These are phyloP conservation scores for Nothoprocta pentlandii DNA, from an alignment of 2,113 vertebrate species.

Conservation along the genomic window DNA sequence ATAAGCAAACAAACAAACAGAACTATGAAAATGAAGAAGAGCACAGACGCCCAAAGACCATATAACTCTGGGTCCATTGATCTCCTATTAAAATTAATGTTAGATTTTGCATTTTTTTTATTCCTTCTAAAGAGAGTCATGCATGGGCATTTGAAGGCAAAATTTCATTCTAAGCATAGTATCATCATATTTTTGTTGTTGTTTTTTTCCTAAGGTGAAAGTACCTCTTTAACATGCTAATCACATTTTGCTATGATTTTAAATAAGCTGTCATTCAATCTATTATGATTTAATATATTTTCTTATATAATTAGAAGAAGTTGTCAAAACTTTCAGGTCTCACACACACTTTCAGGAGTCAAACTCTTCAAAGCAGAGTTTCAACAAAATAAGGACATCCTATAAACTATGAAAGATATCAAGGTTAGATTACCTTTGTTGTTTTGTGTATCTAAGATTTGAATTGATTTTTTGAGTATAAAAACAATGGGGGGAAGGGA, in stretches of 20 bases:
- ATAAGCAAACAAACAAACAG: background rate
- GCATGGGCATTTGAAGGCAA: background rate
- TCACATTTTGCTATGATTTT: background rate
- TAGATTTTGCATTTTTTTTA: background rate
- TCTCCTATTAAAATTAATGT: background rate
- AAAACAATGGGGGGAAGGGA: conserved; percentile 40
- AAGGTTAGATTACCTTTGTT: conserved; percentile 36
- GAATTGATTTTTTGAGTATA: conserved; percentile 59
- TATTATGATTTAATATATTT: conserved; percentile 22
- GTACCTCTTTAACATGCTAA: conserved; percentile 21
- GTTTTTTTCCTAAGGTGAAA: background rate
- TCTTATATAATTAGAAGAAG: conserved; percentile 1
- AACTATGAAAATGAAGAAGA: background rate
- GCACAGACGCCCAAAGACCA: background rate
- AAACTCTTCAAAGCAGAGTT: conserved; percentile 23
- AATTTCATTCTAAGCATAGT: conserved; percentile 10
- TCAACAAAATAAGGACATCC: conserved; percentile 15
- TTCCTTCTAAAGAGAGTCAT: background rate
- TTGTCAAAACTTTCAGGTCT: conserved; percentile 46
- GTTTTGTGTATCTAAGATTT: conserved; percentile 47
- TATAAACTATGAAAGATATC: conserved; percentile 21
- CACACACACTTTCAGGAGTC: conserved; percentile 27
- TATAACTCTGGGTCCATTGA: background rate
- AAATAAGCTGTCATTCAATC: conserved; percentile 16
- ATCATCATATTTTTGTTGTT: background rate